phyloP scores from a whole-genome alignment of 2,113 vertebrate genomes.

The Megaceryle maxima region DNA sequence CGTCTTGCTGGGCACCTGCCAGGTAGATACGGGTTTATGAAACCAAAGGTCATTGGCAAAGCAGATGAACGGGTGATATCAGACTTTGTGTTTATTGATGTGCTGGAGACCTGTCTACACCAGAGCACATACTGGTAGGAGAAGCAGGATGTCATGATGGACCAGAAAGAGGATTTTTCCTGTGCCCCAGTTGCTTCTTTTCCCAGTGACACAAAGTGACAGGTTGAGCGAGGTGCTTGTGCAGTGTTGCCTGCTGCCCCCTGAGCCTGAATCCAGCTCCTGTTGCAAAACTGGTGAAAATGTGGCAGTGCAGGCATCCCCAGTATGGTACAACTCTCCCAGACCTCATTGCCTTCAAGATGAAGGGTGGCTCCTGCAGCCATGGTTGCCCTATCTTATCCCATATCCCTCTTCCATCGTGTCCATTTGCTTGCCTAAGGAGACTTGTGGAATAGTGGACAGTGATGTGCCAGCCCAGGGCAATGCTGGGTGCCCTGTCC shows the following conservation, averaged over 20 bases:
- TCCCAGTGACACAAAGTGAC: not conserved
- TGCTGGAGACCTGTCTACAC: not conserved
- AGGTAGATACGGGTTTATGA: not conserved
- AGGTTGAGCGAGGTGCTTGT: not conserved
- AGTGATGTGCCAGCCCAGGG: not conserved
- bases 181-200: not conserved
- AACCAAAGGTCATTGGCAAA: not conserved
- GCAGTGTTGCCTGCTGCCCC: fast-evolving
- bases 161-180: not conserved
- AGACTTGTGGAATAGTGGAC: not conserved
- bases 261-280: not conserved
- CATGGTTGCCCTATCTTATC: not conserved
- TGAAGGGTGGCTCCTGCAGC: not conserved
- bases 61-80: not conserved
- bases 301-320: not conserved
- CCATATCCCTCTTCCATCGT: not conserved
- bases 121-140: not conserved
- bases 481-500: not conserved
- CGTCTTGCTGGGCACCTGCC: not conserved
- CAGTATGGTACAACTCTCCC: not conserved
- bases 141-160: not conserved
- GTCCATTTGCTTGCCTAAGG: not conserved
- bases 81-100: not conserved
- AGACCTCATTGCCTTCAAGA: fast-evolving
- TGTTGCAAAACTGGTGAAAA: not conserved